phyloP scores from a whole-genome alignment of 1,140 invertebrate species.

The Helicoverpa armigera region DNA sequence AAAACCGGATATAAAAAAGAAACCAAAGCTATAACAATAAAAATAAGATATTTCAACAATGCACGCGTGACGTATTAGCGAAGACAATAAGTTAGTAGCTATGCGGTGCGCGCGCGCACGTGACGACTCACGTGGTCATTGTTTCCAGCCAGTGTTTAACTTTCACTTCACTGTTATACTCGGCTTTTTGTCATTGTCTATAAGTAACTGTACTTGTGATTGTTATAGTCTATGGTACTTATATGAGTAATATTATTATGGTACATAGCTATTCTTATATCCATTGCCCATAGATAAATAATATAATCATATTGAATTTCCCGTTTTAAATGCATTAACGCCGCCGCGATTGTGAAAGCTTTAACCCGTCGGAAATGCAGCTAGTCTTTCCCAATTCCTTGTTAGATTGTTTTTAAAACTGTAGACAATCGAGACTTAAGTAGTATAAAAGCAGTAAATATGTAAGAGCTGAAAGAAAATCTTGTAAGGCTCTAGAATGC shows the following conservation, averaged over 20 bases:
- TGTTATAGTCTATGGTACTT: not conserved
- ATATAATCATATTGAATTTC: too few relatives aligned
- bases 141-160: slow-evolving; percentile 22
- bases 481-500: too few relatives aligned
- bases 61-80: slow-evolving; percentile 5
- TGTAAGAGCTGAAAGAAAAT: too few relatives aligned
- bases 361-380: too few relatives aligned
- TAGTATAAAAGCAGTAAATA: too few relatives aligned
- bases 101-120: slow-evolving; percentile 30
- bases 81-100: slow-evolving; percentile 22
- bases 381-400: too few relatives aligned
- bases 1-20: not conserved
- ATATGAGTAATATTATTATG: not conserved
- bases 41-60: not conserved
- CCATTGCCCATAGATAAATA: too few relatives aligned
- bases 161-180: slow-evolving; percentile 26
- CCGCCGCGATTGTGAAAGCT: too few relatives aligned
- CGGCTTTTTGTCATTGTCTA: slow-evolving; percentile 5
- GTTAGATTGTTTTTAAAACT: too few relatives aligned
- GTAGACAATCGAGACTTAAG: too few relatives aligned
- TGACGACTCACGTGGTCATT: slow-evolving; percentile 14
- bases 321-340: too few relatives aligned
- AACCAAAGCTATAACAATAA: not conserved
- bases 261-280: too few relatives aligned
- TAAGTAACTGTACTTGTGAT: not conserved